Conservation (phyloP, 2,888 invertebrate genomes). For the Strigamia maritima region DNA sequence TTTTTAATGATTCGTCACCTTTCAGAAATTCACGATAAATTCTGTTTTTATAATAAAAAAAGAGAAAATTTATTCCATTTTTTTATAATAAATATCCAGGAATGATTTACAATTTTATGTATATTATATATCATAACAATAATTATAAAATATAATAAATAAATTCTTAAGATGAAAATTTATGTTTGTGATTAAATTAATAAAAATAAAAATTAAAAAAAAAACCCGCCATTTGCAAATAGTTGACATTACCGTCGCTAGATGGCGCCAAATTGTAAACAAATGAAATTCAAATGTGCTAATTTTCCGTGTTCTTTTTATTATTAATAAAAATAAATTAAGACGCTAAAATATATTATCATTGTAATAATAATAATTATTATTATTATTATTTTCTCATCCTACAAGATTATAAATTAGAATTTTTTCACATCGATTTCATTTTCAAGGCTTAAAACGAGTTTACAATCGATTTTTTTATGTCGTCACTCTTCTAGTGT, state of each 20-base stretch:
- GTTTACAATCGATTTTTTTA: background rate
- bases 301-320: too few species aligned
- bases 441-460: background rate
- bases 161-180: background rate
- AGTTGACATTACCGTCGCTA: background rate
- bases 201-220: background rate
- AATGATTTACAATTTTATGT: background rate
- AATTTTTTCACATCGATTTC: constrained; percentile 1
- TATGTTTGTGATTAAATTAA: background rate
- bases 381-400: constrained; percentile 28
- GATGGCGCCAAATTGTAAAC: background rate
- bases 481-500: constrained; percentile 2
- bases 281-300: too few species aligned
- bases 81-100: too few species aligned
- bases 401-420: constrained; percentile 31
- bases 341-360: constrained; percentile 29
- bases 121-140: background rate
- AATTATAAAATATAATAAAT: background rate
- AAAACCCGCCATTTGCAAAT: background rate
- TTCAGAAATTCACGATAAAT: background rate
- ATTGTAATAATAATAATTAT: constrained; percentile 17
- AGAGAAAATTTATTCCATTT: background rate
- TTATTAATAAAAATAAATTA: constrained; percentile 26
- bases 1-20: background rate
- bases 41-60: background rate